Evolutionary conservation across 2,113 vertebrate species (phyloP), one percentile per base, ranked within the genome.

Genomic region (Etheostoma spectabile): DNA sequence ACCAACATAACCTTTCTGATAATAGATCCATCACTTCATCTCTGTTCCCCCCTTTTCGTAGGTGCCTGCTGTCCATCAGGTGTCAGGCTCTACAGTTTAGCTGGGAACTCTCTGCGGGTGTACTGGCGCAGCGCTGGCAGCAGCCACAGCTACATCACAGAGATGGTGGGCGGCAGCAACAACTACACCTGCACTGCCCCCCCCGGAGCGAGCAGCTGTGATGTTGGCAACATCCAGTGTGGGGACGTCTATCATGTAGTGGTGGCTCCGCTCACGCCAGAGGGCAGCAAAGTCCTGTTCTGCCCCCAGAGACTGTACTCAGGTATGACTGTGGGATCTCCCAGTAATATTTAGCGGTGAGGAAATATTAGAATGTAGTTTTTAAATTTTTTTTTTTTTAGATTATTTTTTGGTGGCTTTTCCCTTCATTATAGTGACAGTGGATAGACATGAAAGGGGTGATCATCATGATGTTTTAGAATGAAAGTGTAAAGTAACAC

Each of bases 61-160:
- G 98, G 95, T 91, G 90, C 94, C 71, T 99, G 98, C 79, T 99
- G 98, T 86, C 98, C 97, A 1, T 95, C 95, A 65, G 95, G 96
- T 1, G 95, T 99, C 75, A 96, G 95, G 75, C 91, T 98, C 3
- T 97, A 97, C 15, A 91, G 92, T 74, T 87, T 95, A 45, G 67
- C 89, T 18, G 92, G 80, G 63, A 96, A 95, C 15, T 93, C 96
- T 4, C 92, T 98, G 85, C 92, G 95, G 48, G 94, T 99, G 33
- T 87, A 94, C 87, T 99, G 98, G 98, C 91, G 82, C 79, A 91
- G 93, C 30, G 75, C 94, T 7, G 91, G 85, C 64, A 73, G 90
- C 77, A 84, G 62, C 12, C 88, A 91, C 51, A 95, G 87, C 79
- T 96, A 96, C 86, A 88, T 56, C 0, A 92, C 94, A 7, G 94